phyloP scores from a whole-genome alignment of 2,888 invertebrate species.

The Hirtodrosophila confusa region DNA sequence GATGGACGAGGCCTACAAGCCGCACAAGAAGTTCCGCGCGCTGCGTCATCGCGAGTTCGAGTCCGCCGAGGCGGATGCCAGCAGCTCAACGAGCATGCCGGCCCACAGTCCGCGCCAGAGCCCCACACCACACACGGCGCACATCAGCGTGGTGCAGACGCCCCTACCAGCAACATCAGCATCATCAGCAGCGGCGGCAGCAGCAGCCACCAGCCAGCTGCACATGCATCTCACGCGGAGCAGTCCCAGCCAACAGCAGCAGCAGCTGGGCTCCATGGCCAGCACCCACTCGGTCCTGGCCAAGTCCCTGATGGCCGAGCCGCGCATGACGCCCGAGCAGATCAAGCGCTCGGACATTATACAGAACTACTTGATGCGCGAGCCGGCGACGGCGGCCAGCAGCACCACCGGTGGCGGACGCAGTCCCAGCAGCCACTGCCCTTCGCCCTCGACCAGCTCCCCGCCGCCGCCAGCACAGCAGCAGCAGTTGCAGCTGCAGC shows the following conservation, averaged over 20 bases:
- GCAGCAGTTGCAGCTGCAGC: constrained; percentile 70
- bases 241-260: constrained; percentile 81
- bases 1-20: constrained; percentile 98
- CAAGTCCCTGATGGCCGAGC: constrained; percentile 95
- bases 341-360: constrained; percentile 96
- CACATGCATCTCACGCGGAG: constrained; percentile 86
- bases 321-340: constrained; percentile 96
- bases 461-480: constrained; percentile 78
- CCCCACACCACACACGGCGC: constrained; percentile 65
- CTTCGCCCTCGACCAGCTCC: constrained; percentile 83
- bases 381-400: constrained; percentile 80
- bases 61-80: constrained; percentile 88
- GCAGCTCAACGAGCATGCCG: constrained; percentile 83
- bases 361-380: constrained; percentile 95
- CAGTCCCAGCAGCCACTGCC: constrained; percentile 80
- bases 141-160: constrained; percentile 58
- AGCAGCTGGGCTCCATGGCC: constrained; percentile 86
- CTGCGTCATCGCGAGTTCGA: constrained; percentile 92
- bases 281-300: constrained; percentile 95
- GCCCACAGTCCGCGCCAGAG: constrained; percentile 72
- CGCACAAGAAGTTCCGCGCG: constrained; percentile 97
- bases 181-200: constrained; percentile 82
- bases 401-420: constrained; percentile 73
- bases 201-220: constrained; percentile 75
- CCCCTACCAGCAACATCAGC: constrained; percentile 63